phyloP scores from a whole-genome alignment of 2,113 vertebrate species.

The Megaceryle maxima region DNA sequence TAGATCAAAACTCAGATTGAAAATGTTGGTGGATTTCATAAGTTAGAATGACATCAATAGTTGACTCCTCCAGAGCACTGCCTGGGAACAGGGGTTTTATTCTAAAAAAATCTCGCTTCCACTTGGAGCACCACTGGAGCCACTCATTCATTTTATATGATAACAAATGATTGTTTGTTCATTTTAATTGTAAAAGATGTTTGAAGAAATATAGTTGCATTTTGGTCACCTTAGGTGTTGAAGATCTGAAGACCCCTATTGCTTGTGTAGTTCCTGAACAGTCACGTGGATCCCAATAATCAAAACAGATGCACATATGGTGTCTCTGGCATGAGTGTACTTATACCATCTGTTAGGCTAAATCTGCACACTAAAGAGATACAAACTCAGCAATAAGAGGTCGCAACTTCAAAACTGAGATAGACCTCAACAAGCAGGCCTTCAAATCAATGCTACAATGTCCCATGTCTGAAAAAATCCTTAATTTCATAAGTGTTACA shows the following conservation, averaged over 20 bases:
- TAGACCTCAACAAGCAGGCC: not conserved
- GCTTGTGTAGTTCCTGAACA: conserved; percentile 6
- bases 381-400: not conserved
- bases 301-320: conserved; percentile 11
- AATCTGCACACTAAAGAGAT: conserved; percentile 8
- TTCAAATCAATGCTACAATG: not conserved
- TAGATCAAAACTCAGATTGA: conserved; percentile 68
- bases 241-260: conserved; percentile 2
- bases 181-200: not conserved
- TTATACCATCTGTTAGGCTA: not conserved
- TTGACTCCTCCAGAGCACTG: conserved; percentile 56
- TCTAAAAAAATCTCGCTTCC: conserved; percentile 37
- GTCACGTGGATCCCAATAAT: conserved; percentile 23
- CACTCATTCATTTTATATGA: not conserved
- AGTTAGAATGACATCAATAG: conserved; percentile 63
- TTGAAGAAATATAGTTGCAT: conserved; percentile 24
- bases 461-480: not conserved
- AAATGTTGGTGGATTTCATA: conserved; percentile 64
- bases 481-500: not conserved
- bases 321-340: not conserved
- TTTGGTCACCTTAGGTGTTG: not conserved
- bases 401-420: conserved; percentile 6
- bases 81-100: conserved; percentile 37
- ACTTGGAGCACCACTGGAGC: conserved; percentile 39
- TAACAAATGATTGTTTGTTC: conserved; percentile 61